Evolutionary conservation across 1,140 invertebrate genomes (phyloP), one percentile per base, ranked within the genome.

Genomic region (Lepidostoma basale): DNA sequence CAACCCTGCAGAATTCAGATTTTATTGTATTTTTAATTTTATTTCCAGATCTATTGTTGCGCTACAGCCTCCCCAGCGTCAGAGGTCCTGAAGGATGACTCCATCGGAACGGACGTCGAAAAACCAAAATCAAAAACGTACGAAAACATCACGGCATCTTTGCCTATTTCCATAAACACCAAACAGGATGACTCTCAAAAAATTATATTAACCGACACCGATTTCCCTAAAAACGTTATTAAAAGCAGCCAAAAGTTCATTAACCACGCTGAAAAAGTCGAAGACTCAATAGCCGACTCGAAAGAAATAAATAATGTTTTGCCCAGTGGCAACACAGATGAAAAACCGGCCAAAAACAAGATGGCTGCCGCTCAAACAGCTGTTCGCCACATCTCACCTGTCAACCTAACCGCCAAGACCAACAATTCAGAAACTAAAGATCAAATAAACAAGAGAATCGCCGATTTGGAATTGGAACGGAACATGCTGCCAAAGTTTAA

Each of bases 401-500:
- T 42, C 20, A 52, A 65, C 33, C 3, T 52, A 30, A 62, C 66
- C 33, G 23, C 33, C 22, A 23, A 18, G 6, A 14, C 23, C 20
- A 62, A 62, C 28, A 23, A 23, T 6, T 42, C 58, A 18, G 42
- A 63, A n/a, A 2, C 25, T 12, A 65, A 68, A 68, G 45, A 68
- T 10, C 26, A 64, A 10, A 16, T 67, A 14, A 67, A 49, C 39
- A 68, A 62, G 16, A 49, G 68, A 22, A 67, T 22, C 14, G 23
- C 54, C 1, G 66, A 72, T 18, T 33, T 36, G 8, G 70, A 68
- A 45, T n/a, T 67, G 12, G 30, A 40, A 45, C 30, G 59, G 56
- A 72, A 72, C 44, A 56, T 68, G 39, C 12, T 72, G 22, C 70
- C 70, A n/a, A 72, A 72, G 45, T 58, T 5, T 9, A 72, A 72